phyloP scores from a whole-genome alignment of 2,888 invertebrate genomes.

The Cerastoderma edule region DNA sequence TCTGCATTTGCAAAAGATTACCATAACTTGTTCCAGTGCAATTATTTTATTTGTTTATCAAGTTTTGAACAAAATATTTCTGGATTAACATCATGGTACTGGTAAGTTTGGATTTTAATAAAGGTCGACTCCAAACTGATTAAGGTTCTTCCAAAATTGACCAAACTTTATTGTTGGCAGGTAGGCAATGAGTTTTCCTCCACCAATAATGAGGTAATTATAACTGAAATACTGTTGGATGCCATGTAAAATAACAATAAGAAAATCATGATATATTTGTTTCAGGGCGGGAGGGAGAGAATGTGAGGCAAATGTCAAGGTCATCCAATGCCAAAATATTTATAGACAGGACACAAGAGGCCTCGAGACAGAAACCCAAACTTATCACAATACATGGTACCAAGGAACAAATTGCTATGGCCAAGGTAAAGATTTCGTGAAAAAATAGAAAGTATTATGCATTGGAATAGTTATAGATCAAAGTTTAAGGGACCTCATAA shows the following conservation, averaged over 20 bases:
- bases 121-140: background rate
- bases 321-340: slow-evolving; percentile 88
- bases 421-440: slow-evolving; percentile 84
- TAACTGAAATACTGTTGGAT: no score
- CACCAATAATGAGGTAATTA: no score
- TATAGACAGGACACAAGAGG: slow-evolving; percentile 69
- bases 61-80: no score
- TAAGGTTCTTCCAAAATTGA: background rate
- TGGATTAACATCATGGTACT: no score
- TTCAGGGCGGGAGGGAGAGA: slow-evolving; percentile 88
- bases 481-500: background rate
- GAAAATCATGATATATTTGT: background rate
- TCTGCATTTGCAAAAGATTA: no score
- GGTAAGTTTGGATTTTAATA: background rate
- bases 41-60: no score
- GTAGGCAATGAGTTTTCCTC: background rate
- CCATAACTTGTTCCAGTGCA: no score
- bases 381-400: slow-evolving; percentile 87
- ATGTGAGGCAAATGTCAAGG: slow-evolving; percentile 89
- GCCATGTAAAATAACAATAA: no score
- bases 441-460: background rate
- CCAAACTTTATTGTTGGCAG: background rate
- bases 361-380: slow-evolving; percentile 57
- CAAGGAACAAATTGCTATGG: slow-evolving; percentile 89
- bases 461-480: no score